Percentiles rank a stretch among this genome's conserved stretches.
Evolutionary conservation across 2,797 vertebrate genomes (phyloP).

Genomic region (Octomys mimax): DNA sequence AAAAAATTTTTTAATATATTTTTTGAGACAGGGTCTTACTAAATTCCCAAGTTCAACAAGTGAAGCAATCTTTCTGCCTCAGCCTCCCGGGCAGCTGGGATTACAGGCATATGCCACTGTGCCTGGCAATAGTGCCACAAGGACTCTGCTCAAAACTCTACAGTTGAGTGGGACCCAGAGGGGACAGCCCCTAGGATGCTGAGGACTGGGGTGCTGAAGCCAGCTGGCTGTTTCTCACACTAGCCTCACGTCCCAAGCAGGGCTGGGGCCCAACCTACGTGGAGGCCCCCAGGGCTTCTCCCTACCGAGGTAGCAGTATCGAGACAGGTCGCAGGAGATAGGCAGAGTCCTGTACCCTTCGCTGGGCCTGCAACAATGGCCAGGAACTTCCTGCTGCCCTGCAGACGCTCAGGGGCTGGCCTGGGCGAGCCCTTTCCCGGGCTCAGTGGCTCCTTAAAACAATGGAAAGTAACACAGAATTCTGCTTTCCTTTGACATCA

Average conservation of each 20-base stretch:
- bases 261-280: background rate
- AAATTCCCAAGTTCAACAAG: background rate
- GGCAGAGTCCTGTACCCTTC: background rate
- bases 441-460: background rate
- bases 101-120: background rate
- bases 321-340: background rate
- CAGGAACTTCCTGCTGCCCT: too few species aligned
- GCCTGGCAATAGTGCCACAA: background rate
- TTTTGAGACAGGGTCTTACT: background rate
- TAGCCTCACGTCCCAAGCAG: background rate
- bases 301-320: too few species aligned
- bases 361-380: background rate
- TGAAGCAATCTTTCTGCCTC: background rate
- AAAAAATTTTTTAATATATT: background rate
- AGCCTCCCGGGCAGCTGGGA: background rate
- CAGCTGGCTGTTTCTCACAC: background rate
- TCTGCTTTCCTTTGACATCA: background rate
- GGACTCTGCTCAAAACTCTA: background rate
- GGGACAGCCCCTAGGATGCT: background rate
- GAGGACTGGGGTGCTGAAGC: background rate
- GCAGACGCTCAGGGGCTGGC: background rate
- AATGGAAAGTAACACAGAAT: background rate
- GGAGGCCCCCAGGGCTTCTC: background rate
- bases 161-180: background rate
- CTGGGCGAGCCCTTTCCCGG: background rate